These are phyloP conservation scores for Hirundo rustica DNA, from an alignment of 2,797 vertebrate genomes.

Conservation along the genomic window DNA sequence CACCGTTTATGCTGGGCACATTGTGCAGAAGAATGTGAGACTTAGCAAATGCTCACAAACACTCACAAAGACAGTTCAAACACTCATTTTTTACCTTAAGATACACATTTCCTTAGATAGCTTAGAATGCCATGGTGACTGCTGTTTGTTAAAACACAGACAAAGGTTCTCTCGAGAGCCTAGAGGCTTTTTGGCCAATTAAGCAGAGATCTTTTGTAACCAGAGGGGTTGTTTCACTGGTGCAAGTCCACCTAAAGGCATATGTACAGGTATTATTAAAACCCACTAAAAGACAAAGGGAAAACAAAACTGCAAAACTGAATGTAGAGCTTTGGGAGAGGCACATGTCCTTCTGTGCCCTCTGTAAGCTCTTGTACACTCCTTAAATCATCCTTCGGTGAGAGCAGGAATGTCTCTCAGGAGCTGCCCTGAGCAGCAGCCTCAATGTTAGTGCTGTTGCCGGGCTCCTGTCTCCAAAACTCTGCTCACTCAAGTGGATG, in stretches of 20 bases:
- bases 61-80: neutral
- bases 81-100: neutral
- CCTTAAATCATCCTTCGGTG: neutral
- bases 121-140: neutral
- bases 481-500: neutral
- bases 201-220: neutral
- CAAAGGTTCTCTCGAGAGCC: neutral
- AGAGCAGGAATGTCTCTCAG: neutral
- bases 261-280: neutral
- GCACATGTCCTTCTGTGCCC: neutral
- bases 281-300: neutral
- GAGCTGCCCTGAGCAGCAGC: neutral
- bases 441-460: neutral
- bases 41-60: neutral
- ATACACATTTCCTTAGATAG: neutral
- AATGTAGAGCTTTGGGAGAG: neutral
- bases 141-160: neutral
- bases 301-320: neutral
- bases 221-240: neutral
- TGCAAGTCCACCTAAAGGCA: neutral
- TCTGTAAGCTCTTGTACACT: neutral
- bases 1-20: neutral
- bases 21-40: neutral
- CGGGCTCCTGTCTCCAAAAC: neutral
- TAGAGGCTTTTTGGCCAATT: neutral